These are phyloP conservation scores for Burhinus bistriatus DNA, from an alignment of 2,113 vertebrate genomes.

Conservation along the genomic window DNA sequence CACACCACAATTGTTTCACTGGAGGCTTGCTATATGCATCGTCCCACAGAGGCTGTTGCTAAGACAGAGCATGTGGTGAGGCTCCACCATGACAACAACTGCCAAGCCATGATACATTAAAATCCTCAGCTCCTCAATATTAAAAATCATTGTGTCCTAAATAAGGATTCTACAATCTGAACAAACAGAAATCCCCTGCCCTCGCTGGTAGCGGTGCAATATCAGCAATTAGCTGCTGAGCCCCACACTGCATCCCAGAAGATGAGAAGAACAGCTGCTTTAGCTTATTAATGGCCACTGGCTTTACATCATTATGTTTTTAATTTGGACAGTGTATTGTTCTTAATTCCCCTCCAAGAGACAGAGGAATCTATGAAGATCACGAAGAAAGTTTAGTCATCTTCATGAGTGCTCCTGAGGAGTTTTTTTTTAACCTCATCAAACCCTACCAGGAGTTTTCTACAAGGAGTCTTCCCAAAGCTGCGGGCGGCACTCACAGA, in stretches of 20 bases:
- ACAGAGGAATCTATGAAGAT: not conserved
- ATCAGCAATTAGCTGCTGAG: conserved; percentile 20
- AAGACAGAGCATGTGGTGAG: not conserved
- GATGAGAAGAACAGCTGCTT: conserved; percentile 17
- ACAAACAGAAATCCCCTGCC: conserved; percentile 1
- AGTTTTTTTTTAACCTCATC: not conserved
- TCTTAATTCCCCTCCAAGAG: not conserved
- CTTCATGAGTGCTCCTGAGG: not conserved
- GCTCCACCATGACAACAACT: conserved; percentile 6
- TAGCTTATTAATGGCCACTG: not conserved
- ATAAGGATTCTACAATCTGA: not conserved
- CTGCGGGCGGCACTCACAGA: not conserved
- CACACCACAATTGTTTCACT: not conserved
- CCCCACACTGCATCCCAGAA: not conserved
- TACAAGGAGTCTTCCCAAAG: not conserved
- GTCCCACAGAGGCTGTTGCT: not conserved
- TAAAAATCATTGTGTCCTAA: not conserved
- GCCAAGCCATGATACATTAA: not conserved
- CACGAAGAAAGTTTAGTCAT: not conserved
- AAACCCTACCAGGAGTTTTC: not conserved
- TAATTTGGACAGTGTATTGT: conserved; percentile 4
- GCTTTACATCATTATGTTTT: not conserved
- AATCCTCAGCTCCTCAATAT: not conserved
- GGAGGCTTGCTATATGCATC: not conserved
- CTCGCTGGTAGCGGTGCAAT: not conserved